Conservation (phyloP, 2,888 invertebrate genomes). For the Drosophila meridiana region DNA sequence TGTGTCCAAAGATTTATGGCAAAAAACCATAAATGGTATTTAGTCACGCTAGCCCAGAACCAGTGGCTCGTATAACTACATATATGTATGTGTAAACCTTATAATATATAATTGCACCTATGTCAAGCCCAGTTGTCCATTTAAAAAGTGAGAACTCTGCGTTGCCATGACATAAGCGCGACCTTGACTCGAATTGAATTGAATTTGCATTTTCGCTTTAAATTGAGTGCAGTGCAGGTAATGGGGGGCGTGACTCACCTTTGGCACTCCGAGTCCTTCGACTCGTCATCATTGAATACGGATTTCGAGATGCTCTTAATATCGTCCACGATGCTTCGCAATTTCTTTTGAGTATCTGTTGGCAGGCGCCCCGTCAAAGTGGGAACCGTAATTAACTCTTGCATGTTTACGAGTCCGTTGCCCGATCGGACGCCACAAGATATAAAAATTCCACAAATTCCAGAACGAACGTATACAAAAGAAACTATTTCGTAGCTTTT, state of each 20-base stretch:
- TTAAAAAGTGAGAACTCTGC: conserved; percentile 14
- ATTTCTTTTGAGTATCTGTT: conserved; percentile 43
- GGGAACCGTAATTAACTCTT: conserved; percentile 65
- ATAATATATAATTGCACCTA: neutral
- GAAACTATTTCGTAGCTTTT: conserved; percentile 52
- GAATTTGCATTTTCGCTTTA: conserved; percentile 4
- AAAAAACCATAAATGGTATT: conserved; percentile 7
- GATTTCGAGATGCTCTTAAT: conserved; percentile 50
- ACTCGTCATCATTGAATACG: conserved; percentile 37
- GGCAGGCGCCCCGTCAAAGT: conserved; percentile 43
- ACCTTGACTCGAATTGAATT: conserved; percentile 36
- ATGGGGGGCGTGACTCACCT: conserved; percentile 35
- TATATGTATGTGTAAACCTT: neutral
- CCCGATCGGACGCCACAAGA: conserved; percentile 48
- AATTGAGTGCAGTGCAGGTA: conserved; percentile 1
- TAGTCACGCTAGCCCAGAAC: conserved; percentile 13
- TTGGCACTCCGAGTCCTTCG: conserved; percentile 23
- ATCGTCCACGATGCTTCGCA: conserved; percentile 54
- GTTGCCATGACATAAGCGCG: conserved; percentile 50
- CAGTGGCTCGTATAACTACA: neutral
- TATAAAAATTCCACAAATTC: conserved; percentile 76
- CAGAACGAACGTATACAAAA: conserved; percentile 51
- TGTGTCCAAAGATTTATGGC: neutral
- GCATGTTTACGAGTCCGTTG: conserved; percentile 63
- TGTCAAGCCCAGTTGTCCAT: conserved; percentile 27